Conservation (phyloP, 1,140 invertebrate species). For the Drosophila busckii region DNA sequence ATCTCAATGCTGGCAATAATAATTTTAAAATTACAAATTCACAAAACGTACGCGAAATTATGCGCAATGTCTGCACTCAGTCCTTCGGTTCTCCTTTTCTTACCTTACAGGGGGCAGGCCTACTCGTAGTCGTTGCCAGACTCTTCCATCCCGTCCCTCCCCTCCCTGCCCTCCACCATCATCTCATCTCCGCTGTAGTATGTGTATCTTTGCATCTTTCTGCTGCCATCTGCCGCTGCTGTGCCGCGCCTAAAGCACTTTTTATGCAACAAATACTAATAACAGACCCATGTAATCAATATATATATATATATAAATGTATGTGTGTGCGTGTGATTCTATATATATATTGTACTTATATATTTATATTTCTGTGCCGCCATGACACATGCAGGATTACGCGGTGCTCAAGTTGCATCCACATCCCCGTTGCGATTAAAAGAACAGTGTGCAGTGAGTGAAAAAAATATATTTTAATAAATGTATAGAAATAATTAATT, state of each 20-base stretch:
- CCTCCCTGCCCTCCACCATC: slow-evolving; percentile 1
- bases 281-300: slow-evolving; percentile 9
- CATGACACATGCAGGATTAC: slow-evolving; percentile 59
- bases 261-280: slow-evolving; percentile 41
- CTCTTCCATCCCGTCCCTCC: slow-evolving; percentile 2
- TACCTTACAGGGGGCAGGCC: too few species aligned
- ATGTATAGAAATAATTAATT: too few species aligned
- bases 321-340: slow-evolving; percentile 16
- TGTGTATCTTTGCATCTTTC: slow-evolving; percentile 49
- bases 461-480: not conserved
- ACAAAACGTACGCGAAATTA: slow-evolving; percentile 76
- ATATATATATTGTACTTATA: slow-evolving; percentile 24
- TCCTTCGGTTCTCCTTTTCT: slow-evolving; percentile 12
- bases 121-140: slow-evolving; percentile 17
- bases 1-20: slow-evolving; percentile 47
- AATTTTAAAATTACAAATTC: slow-evolving; percentile 75
- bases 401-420: slow-evolving; percentile 27
- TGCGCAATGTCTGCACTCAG: slow-evolving; percentile 64
- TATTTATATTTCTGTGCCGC: slow-evolving; percentile 31
- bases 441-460: slow-evolving; percentile 22
- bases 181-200: slow-evolving; percentile 10
- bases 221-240: slow-evolving; percentile 64
- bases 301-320: slow-evolving; percentile 19
- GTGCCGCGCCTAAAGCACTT: slow-evolving; percentile 64
- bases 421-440: slow-evolving; percentile 20